Evolutionary conservation across 2,113 vertebrate genomes (phyloP).

Genomic region (Eretmochelys imbricata): DNA sequence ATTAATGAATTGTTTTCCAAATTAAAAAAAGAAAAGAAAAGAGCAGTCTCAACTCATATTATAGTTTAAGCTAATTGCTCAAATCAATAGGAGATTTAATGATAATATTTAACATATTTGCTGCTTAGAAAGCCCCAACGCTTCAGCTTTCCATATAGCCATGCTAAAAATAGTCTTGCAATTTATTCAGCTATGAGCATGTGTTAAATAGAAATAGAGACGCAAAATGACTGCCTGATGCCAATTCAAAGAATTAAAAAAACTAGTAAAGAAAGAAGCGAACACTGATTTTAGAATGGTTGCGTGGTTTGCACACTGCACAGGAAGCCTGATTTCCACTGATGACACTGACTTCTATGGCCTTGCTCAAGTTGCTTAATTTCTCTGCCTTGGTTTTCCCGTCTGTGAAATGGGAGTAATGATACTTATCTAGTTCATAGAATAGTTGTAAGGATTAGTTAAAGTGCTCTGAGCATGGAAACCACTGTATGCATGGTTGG

Average conservation of each 20-base stretch:
- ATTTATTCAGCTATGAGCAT: not conserved
- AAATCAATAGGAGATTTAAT: constrained; percentile 27
- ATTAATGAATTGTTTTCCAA: constrained; percentile 36
- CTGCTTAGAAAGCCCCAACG: not conserved
- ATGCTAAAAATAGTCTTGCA: not conserved
- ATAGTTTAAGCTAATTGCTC: constrained; percentile 7
- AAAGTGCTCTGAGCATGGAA: not conserved
- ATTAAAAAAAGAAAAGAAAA: constrained; percentile 5
- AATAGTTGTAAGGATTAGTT: not conserved
- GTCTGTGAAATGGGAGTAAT: too few species aligned
- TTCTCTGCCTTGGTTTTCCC: not conserved
- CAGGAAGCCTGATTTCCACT: not conserved
- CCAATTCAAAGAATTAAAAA: not conserved
- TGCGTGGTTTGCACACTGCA: not conserved
- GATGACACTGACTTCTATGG: not conserved
- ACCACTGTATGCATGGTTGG: not conserved
- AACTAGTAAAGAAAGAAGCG: not conserved
- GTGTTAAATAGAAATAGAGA: not conserved
- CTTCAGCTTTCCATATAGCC: not conserved
- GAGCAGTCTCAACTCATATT: not conserved
- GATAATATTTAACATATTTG: not conserved
- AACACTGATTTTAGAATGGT: not conserved
- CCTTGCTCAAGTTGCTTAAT: not conserved
- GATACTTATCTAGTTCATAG: too few species aligned
- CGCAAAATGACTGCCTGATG: too few species aligned